Conservation (phyloP, 2,113 vertebrate species). For the Eulemur macaco region DNA sequence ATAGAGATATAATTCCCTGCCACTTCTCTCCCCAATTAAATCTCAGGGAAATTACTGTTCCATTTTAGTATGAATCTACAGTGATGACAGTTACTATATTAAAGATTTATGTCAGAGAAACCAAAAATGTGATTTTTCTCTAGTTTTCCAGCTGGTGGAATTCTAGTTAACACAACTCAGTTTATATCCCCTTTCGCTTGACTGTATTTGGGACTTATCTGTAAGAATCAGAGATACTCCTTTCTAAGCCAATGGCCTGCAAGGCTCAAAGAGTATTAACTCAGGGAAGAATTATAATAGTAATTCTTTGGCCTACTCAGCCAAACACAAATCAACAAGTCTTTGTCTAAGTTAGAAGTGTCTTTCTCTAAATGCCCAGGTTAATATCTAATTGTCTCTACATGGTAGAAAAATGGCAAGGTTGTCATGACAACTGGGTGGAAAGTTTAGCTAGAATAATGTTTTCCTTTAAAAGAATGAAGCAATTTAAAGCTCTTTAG, state of each 20-base stretch:
- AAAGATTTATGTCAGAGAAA: slow-evolving; percentile 9
- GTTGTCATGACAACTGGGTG: slow-evolving; percentile 77
- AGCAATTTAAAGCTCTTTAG: slow-evolving; percentile 79
- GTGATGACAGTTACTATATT: not conserved
- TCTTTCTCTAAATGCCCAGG: slow-evolving; percentile 71
- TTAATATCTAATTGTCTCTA: slow-evolving; percentile 81
- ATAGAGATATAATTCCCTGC: not conserved
- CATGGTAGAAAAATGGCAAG: slow-evolving; percentile 66
- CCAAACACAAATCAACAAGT: slow-evolving; percentile 77
- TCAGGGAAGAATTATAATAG: slow-evolving; percentile 52
- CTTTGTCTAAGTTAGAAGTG: slow-evolving; percentile 65
- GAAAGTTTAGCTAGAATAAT: slow-evolving; percentile 77
- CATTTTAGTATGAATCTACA: not conserved
- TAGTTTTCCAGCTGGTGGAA: not conserved
- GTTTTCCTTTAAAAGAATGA: slow-evolving; percentile 79
- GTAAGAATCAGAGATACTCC: slow-evolving; percentile 16
- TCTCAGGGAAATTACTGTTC: not conserved
- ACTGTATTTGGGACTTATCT: not conserved
- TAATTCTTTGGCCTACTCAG: slow-evolving; percentile 47
- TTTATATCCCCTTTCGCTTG: not conserved
- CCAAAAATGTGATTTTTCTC: not conserved
- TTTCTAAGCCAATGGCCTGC: slow-evolving; percentile 26
- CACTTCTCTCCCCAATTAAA: slow-evolving; percentile 14
- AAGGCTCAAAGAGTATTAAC: slow-evolving; percentile 8
- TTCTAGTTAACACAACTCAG: not conserved